Evolutionary conservation across 2,888 invertebrate species (phyloP), one percentile per base, ranked within the genome.

Genomic region (Aphidius colemani): DNA sequence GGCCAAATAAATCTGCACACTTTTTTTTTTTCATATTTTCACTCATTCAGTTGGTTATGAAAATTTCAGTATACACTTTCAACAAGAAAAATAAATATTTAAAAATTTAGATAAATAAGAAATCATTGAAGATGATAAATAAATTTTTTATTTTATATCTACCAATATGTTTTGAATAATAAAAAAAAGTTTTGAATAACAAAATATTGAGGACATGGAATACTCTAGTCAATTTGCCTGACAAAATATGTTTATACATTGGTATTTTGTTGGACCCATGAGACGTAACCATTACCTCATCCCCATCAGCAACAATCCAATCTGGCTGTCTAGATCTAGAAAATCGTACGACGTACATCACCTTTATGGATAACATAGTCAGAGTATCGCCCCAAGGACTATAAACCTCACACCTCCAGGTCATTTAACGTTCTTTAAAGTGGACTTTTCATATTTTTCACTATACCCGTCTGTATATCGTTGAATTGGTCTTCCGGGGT

Each of bases 1-100:
- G 72, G 75, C 70, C 74, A 75, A 79, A 81, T 82, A 81, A 82
- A 82, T 81, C 81, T 78, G 74, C 74, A 75, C 76, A 74, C 76
- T 74, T 71, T 75, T 70, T 74, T 74, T 77, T 73, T 74, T 64
- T 67, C 65, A 63, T 30, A 65, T 69, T 65, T 69, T 56, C 58
- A 30, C 30, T 30, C 30, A 30, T 30, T 30, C 30, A 30, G 30
- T 30, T 30, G 30, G 30, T 30, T 30, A 30, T 30, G 30, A 30
- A 30, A 30, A 30, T 30, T 30, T 30, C 5, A 30, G 30, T 30
- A 30, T 4, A 30, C 5, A 30, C 30, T 5, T 30, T 30, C 30
- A 30, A 30, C 30, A 18, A 18, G 13, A 18, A 18, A 18, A 18
- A 18, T 18, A 18, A 18, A 18, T 30, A 5, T 30, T 30, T 30